Evolutionary conservation across 2,797 vertebrate genomes (phyloP), one percentile per base, ranked within the genome.

Genomic region (Malacoraja senta): DNA sequence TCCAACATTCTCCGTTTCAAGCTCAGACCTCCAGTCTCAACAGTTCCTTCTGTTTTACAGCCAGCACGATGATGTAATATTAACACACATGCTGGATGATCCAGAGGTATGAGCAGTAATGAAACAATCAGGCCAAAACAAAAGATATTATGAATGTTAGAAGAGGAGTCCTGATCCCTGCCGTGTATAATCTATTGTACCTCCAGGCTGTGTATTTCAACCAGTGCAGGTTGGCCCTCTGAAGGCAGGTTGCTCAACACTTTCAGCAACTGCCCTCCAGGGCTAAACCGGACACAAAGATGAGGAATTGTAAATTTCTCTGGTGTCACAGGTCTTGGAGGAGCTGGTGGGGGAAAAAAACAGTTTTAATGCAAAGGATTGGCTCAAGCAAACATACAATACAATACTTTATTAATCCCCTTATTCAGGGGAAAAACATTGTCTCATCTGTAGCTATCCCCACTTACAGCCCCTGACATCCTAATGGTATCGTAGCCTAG

Each of bases 161-260:
- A 65, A 17, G 9, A 32, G n/a, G n/a, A 88, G 9, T 32, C 12
- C 4, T 86, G 58, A 58, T 65, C 63, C 61, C 35, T 32, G 1
- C 8, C 10, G 1, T 10, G 19, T 68, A 88, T 35, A 88, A 68
- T 35, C 84, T n/a, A 9, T 44, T 53, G 38, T 95, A 99, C 99
- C 98, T 99, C 99, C 96, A 99, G 95, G 95, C 97, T 99, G 96
- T 99, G 96, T 91, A 99, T 96, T 94, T 99, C 98, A 9, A 99
- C 98, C 65, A 99, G 95, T 17, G 99, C 98, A 0, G 99, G 99
- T 95, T 99, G 98, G n/a, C 99, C 99, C 74, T 98, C 98, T 0
- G 99, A 98, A 71, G 99, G 99, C 32, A 99, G 96, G 94, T 99
- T 99, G 68, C 98, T 97, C 78, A 98, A 95, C 26, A 98, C 98